Conservation (phyloP, 2,797 vertebrate species). For the Muscicapa striata region DNA sequence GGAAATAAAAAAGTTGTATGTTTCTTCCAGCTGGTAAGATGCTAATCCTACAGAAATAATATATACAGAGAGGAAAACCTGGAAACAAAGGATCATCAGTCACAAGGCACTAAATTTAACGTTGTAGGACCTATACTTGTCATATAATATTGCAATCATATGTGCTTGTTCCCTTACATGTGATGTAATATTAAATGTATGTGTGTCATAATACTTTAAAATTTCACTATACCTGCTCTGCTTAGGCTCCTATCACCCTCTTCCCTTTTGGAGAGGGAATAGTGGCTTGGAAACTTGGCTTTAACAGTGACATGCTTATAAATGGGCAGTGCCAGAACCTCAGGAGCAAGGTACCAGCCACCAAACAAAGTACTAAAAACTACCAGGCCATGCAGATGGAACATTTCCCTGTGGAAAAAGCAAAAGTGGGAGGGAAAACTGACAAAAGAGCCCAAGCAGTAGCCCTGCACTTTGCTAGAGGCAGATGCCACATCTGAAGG, state of each 20-base stretch:
- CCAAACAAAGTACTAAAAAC: neutral
- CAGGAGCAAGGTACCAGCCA: neutral
- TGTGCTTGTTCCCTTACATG: slow-evolving; percentile 53
- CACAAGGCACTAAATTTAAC: slow-evolving; percentile 47
- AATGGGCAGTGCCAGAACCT: neutral
- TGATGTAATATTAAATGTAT: slow-evolving; percentile 62
- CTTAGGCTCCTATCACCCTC: neutral
- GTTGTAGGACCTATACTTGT: neutral
- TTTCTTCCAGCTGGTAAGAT: slow-evolving; percentile 62
- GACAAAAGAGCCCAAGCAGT: neutral
- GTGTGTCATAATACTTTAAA: slow-evolving; percentile 61
- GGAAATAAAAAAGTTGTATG: slow-evolving; percentile 63
- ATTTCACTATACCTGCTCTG: neutral
- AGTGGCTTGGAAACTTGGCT: neutral
- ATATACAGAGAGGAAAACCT: slow-evolving; percentile 9
- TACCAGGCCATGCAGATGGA: neutral
- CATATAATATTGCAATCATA: slow-evolving; percentile 19
- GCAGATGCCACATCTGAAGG: slow-evolving; percentile 37
- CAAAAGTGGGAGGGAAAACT: neutral
- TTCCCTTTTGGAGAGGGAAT: neutral
- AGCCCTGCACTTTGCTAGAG: neutral
- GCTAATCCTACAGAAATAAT: slow-evolving; percentile 52
- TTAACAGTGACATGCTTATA: neutral
- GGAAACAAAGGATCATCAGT: slow-evolving; percentile 55
- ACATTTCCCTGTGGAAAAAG: neutral